These are phyloP conservation scores for Alentia gelatinosa DNA, from an alignment of 2,888 invertebrate genomes.

Conservation along the genomic window DNA sequence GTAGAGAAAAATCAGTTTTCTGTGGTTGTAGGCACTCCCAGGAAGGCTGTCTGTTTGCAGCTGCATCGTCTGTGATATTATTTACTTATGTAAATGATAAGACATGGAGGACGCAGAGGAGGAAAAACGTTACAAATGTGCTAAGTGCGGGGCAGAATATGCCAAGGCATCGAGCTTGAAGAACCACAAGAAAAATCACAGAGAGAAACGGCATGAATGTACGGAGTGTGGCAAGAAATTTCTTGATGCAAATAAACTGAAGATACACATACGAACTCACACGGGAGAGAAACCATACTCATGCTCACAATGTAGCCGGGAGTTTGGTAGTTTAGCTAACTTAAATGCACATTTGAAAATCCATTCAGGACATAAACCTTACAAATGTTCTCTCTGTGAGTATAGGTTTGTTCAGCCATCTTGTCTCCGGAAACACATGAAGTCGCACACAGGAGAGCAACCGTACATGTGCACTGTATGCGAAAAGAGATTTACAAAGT, in stretches of 20 bases:
- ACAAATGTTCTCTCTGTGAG: neutral
- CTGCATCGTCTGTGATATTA: no score
- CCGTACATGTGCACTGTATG: neutral
- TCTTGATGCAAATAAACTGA: neutral
- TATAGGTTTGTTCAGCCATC: neutral
- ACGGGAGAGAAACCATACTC: constrained; percentile 24
- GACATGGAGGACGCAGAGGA: no score
- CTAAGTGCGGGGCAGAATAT: neutral
- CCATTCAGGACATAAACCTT: neutral
- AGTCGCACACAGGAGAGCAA: neutral
- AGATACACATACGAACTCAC: constrained; percentile 7
- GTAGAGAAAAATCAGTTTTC: no score
- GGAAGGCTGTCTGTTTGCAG: no score
- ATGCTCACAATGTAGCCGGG: neutral
- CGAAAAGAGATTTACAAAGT: neutral
- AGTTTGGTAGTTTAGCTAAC: neutral
- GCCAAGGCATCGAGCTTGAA: neutral
- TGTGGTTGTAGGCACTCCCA: no score
- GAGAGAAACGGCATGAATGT: neutral
- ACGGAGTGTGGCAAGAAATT: neutral
- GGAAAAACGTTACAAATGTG: neutral
- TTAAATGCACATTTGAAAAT: neutral
- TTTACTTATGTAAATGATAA: no score
- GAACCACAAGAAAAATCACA: neutral
- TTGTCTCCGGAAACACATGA: neutral